Base-by-base conservation (phyloP, 2,113 vertebrate genomes). In the Bujurquina vittata region DNA sequence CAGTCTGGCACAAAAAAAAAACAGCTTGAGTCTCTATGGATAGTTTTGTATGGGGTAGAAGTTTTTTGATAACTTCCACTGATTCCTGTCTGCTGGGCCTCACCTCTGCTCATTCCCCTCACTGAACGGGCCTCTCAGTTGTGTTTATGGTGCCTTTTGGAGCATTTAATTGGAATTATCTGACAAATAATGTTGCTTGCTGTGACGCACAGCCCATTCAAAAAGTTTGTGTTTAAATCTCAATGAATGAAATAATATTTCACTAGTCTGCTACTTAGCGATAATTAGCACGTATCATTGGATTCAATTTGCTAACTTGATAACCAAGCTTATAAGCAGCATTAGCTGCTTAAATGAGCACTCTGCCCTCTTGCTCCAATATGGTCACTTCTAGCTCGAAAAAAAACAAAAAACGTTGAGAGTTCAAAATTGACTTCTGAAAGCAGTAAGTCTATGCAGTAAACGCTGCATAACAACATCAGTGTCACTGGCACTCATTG, bases 391-490 rank as follows among this genome's bases (percentile, higher is more conserved):
- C 40, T 43, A 3, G 40, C 10, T 40, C 37, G 10, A 40, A 40
- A 40, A 40, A 40, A 11, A 9, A n/a, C n/a, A n/a, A n/a, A n/a
- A n/a, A n/a, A n/a, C n/a, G n/a, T n/a, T n/a, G n/a, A n/a, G n/a
- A n/a, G n/a, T n/a, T 67, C 14, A 67, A 46, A 67, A 18, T 14
- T 10, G 14, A 18, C 22, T 67, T 67, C 63, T 26, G 63, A 49
- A 69, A 46, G 40, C 63, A 46, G 37, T 46, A 67, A 7, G 37
- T 26, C 14, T 46, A 40, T 67, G 63, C 22, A 18, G 8, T 26
- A 46, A 46, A 40, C 63, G 10, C 37, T 67, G 63, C 63, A 67
- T 46, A 67, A 67, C 63, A 67, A 46, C 63, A 46, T 67, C 1
- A 18, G 23, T 59, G 31, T 23, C 37, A 12, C 43, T 52, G 18